Conservation (phyloP, 35 echinoderm and acorn worm species). For the Diadema setosum region DNA sequence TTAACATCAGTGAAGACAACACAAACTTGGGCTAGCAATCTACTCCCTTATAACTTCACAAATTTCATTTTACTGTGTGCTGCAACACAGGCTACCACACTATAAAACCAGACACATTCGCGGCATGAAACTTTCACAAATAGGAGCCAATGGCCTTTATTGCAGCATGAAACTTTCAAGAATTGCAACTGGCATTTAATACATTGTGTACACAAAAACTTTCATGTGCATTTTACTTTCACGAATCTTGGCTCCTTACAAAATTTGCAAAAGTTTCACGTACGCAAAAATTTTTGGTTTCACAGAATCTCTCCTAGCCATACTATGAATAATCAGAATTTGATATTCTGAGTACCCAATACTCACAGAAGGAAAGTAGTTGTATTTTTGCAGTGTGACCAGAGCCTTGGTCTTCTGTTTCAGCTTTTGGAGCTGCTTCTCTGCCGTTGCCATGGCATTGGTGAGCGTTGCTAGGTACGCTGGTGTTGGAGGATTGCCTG, state of each 20-base stretch:
- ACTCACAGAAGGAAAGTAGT: neutral
- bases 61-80: no score
- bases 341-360: neutral
- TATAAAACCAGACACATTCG: no score
- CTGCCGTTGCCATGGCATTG: constrained; percentile 90
- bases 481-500: neutral
- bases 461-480: constrained; percentile 17
- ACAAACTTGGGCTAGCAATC: neutral
- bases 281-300: neutral
- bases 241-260: no score
- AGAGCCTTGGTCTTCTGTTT: constrained; percentile 53
- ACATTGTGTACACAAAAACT: no score
- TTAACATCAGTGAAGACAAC: neutral
- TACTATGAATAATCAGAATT: neutral
- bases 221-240: no score
- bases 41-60: neutral
- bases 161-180: no score
- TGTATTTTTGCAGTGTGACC: constrained; percentile 31
- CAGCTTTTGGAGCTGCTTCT: constrained; percentile 82
- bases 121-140: no score
- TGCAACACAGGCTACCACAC: no score
- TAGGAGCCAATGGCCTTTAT: no score
- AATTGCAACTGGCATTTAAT: no score
- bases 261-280: no score
- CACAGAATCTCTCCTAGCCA: neutral